Evolutionary conservation across 53 echinoderm and acorn worm genomes (phyloP), one percentile per base, ranked within the genome.

Genomic region (Zoroaster sp.): DNA sequence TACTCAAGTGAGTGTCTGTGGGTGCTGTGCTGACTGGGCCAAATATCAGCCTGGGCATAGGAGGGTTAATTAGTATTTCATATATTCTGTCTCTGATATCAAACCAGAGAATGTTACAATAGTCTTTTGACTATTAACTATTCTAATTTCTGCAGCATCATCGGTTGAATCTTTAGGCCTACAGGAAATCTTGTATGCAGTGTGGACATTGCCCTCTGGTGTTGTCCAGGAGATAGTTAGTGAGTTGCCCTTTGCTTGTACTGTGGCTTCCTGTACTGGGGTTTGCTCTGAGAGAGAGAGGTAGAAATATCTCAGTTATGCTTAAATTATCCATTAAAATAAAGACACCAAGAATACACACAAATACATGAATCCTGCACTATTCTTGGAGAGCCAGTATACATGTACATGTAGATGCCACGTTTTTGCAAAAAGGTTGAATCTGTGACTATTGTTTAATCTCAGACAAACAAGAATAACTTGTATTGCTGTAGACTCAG

Each of bases 71-170:
- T n/a, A n/a, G n/a, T n/a, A n/a, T n/a, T n/a, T n/a, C n/a, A n/a
- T n/a, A n/a, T n/a, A 92, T 23, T 78, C 63, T 8, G 78, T 92
- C 35, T 68, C 88, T 34, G 87, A 32, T 46, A 46, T 79, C 13
- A 92, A 72, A 1, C 88, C 92, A 30, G 71, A 40, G 11, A 88
- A 39, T n/a, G 72, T 80, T 31, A 73, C 44, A 3, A 28, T 46
- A 18, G 55, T 40, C 10, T 71, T 68, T 34, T 41, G 28, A 46
- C 44, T 44, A 30, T 41, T 72, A 10, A 72, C 87, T 35, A 72
- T 15, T 44, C 87, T 86, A 32, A 71, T 36, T 21, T 87, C 74
- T 47, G 30, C 45, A 4, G 21, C 49, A 32, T 69, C 78, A 35
- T 77, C 89, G 5, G 44, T 21, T 12, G 42, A 11, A 15, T 76